Evolutionary conservation across 2,113 vertebrate species (phyloP), one percentile per base, ranked within the genome.

Genomic region (Pomatorhinus ruficollis): DNA sequence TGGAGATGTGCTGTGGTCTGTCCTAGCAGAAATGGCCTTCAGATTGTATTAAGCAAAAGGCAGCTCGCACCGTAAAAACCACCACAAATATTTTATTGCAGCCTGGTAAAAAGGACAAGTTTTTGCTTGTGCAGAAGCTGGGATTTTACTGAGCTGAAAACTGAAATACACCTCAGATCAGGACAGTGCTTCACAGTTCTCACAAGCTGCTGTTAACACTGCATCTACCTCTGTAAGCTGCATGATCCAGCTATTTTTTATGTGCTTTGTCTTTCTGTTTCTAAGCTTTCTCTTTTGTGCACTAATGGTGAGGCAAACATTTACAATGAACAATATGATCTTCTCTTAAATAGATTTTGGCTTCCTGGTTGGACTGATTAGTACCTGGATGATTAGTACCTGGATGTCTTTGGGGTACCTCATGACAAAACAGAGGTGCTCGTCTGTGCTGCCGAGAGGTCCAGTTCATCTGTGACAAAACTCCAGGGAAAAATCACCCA

Each of bases 41-140:
- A 33, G 44, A 44, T 50, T 20, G 14, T 50, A 40, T 80, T 72
- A 80, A 76, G 42, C 0, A 0, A 61, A 74, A 15, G 2, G 39
- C 68, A 53, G 27, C 39, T 94, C 33, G 4, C 74, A 66, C 52
- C 66, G 40, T 83, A 63, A 91, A 78, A 91, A 10, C 2, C 45
- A 80, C 50, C 63, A 63, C 66, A 93, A 90, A 47, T 61, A 86
- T 94, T 95, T 94, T 85, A 39, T 86, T 86, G 37, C 23, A 74
- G 35, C 9, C 39, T 77, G 54, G 63, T 50, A 59, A 63, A 87
- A 91, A 69, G 11, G 35, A 25, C 39, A 70, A 45, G 31, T 60
- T 88, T 83, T 90, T 15, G 5, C 64, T 60, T 78, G 64, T 71
- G 23, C 28, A 78, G 53, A 80, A 64, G 20, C 37, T 93, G 74